Evolutionary conservation across 2,113 vertebrate genomes (phyloP).

Genomic region (Melozone crissalis): DNA sequence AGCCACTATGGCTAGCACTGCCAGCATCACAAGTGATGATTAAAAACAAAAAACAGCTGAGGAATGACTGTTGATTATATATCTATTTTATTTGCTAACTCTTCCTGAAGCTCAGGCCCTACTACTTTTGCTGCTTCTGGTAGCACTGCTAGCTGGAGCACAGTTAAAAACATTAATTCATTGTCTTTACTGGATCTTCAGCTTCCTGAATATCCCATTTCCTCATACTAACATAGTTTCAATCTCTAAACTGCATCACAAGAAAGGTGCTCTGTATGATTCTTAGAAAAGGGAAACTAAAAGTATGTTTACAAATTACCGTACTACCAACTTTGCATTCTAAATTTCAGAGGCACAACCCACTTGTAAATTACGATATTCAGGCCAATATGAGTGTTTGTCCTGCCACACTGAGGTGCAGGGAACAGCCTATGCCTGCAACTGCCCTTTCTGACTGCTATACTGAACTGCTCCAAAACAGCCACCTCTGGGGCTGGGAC

Average conservation of each 20-base stretch:
- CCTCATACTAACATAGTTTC: background rate
- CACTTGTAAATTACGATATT: background rate
- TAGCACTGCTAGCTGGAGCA: background rate
- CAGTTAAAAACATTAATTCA: background rate
- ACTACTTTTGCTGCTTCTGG: background rate
- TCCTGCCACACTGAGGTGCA: background rate
- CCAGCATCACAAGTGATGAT: background rate
- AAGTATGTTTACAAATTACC: background rate
- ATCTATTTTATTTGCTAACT: background rate
- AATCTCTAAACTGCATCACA: background rate
- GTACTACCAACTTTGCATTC: background rate
- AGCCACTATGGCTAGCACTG: background rate
- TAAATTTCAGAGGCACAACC: background rate
- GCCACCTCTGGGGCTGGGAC: background rate
- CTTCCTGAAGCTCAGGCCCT: background rate
- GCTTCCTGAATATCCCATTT: background rate
- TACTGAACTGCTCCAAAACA: background rate
- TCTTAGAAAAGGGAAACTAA: background rate
- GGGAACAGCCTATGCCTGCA: background rate
- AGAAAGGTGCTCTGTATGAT: background rate
- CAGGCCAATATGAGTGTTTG: background rate
- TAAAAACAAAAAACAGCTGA: background rate
- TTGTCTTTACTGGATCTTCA: background rate
- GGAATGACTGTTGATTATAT: background rate
- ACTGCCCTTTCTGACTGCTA: background rate